Conservation (phyloP, 2,888 invertebrate genomes). For the Cantharis lateralis region DNA sequence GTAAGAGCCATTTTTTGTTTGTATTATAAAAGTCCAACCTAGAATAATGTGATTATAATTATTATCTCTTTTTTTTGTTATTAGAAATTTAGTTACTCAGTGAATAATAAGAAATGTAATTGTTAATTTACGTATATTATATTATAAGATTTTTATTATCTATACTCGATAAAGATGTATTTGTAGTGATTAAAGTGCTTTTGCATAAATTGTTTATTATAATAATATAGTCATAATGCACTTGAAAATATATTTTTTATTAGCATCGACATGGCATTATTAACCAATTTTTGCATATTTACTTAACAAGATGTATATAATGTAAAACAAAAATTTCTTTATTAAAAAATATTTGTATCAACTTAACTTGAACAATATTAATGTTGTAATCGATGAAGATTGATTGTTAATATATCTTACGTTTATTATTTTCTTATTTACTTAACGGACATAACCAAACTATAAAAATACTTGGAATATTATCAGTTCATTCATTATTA, state of each 20-base stretch:
- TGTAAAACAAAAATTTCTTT: not conserved
- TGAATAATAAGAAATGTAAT: not conserved
- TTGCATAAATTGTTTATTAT: not conserved
- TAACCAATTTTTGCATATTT: not conserved
- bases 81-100: not conserved
- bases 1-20: not conserved
- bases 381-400: not conserved
- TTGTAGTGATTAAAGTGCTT: not conserved
- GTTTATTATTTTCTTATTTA: not conserved
- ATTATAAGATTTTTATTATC: not conserved
- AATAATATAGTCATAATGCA: constrained; percentile 6
- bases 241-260: not conserved
- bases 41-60: not conserved
- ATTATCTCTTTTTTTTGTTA: not conserved
- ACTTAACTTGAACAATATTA: not conserved
- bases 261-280: not conserved
- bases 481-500: too few relatives aligned
- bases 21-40: not conserved
- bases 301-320: not conserved
- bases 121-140: not conserved
- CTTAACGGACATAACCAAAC: too few relatives aligned
- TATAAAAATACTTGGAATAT: too few relatives aligned
- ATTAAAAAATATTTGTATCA: not conserved
- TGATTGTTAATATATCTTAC: not conserved
- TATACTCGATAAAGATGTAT: not conserved